These are phyloP conservation scores for Rhadina sibilatrix DNA, from an alignment of 2,113 vertebrate genomes.

Conservation along the genomic window DNA sequence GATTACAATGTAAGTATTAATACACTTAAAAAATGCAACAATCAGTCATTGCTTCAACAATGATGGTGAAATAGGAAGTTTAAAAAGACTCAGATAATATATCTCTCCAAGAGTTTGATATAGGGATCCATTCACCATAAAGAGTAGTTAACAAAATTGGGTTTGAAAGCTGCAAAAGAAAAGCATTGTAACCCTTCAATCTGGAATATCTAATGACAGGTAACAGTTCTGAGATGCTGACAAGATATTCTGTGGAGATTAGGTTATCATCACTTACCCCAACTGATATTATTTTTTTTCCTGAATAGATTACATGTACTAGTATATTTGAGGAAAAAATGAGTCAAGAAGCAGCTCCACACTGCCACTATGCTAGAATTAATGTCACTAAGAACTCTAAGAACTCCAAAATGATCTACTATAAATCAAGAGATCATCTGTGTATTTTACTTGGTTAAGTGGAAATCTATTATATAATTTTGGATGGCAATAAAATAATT, in stretches of 20 bases:
- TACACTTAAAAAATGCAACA: neutral
- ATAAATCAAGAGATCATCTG: neutral
- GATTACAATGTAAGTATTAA: neutral
- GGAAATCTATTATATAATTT: neutral
- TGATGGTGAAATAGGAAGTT: neutral
- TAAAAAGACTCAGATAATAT: neutral
- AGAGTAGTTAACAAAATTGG: neutral
- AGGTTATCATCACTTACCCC: neutral
- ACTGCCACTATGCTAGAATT: neutral
- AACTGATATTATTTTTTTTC: neutral
- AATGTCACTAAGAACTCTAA: neutral
- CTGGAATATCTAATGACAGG: neutral
- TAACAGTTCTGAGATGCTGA: neutral
- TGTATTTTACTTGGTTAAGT: neutral
- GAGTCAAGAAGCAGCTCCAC: neutral
- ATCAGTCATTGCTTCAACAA: neutral
- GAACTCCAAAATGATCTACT: neutral
- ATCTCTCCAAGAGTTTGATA: neutral
- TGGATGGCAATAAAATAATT: neutral
- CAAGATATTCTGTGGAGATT: neutral
- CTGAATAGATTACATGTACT: neutral
- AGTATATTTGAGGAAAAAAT: neutral
- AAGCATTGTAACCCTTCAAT: neutral
- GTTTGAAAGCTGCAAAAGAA: neutral
- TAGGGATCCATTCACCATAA: neutral